A percentile compares a stretch with the other conserved stretches of the same genome.
Evolutionary conservation across 2,888 invertebrate genomes (phyloP).

Genomic region (Dorcus hopei): DNA sequence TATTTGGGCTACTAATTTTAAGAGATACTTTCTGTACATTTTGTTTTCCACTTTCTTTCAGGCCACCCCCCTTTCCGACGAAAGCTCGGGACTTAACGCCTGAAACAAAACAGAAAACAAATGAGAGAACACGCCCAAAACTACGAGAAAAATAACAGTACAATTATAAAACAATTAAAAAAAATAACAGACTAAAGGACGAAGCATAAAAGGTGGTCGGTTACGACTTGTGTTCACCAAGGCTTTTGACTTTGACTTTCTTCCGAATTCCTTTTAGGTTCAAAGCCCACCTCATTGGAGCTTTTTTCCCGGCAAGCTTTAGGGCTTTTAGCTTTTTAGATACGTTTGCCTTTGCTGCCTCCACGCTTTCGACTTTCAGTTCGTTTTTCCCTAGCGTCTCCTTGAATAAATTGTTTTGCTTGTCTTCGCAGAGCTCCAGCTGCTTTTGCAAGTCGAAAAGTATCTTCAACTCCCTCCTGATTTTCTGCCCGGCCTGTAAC

Average conservation of each 20-base stretch:
- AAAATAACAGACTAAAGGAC: too few species aligned
- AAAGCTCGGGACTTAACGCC: conserved; percentile 7
- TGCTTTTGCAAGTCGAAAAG: conserved; percentile 42
- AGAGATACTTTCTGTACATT: background rate
- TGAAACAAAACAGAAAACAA: conserved; percentile 9
- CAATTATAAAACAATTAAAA: background rate
- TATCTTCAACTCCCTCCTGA: conserved; percentile 48
- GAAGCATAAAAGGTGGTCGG: background rate
- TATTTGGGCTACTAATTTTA: background rate
- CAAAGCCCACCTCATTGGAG: too few species aligned
- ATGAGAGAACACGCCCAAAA: background rate
- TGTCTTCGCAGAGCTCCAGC: conserved; percentile 31
- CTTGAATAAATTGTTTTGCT: background rate
- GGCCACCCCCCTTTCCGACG: background rate
- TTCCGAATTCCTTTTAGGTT: too few species aligned
- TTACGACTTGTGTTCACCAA: too few species aligned
- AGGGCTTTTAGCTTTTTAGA: too few species aligned
- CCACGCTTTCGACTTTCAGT: too few species aligned
- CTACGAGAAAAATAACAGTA: background rate
- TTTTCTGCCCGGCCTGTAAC: conserved; percentile 31
- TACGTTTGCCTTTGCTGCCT: too few species aligned
- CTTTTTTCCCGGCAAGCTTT: too few species aligned
- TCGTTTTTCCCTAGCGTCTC: background rate
- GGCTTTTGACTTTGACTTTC: too few species aligned
- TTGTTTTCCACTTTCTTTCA: background rate